Base-by-base conservation (phyloP, 2,113 vertebrate genomes). In the Oryzias woworae region DNA sequence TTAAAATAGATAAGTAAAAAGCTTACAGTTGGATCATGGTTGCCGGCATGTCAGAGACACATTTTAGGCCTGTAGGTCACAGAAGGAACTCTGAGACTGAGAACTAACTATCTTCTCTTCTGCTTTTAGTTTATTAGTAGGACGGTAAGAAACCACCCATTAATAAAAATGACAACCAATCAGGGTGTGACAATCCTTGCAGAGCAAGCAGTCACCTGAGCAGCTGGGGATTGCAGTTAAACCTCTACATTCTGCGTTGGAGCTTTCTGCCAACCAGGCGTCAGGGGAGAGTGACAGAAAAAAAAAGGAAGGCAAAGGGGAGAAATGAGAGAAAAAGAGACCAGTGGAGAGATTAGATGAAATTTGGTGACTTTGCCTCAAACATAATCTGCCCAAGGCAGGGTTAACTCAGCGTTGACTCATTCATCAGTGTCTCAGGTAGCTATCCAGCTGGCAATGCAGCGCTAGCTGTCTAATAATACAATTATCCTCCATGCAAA, bases 401-500 rank as follows among this genome's bases (percentile, higher is more conserved):
- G 85, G 80, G 18, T 62, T 52, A 53, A 87, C 89, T 92, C 92
- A 91, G 85, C 81, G 18, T 62, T 52, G 53, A 87, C 89, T 92
- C 92, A 91, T 94, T 94, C 92, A 93, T 95, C 90, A 93, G 86
- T 83, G 75, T 58, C 89, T 93, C 86, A 90, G 90, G 91, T 86
- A 88, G 82, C 75, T 75, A 5, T 92, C 92, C 94, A 95, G 92
- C 91, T 94, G 93, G 92, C 87, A 81, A 65, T 20, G 65, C 66
- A 81, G 79, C 83, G 74, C 86, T 90, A 90, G 93, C 92, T 92
- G 88, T 93, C 93, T 93, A 94, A 94, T 95, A 95, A 95, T 93
- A 93, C 88, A 93, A 94, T 95, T 93, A 94, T 84, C 75, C 86
- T 62, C 80, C 89, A 91, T 93, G 88, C 87, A 85, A 44, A 3